A percentile compares a stretch with the other conserved stretches of the same genome.
Evolutionary conservation across 1,140 invertebrate genomes (phyloP).

Genomic region (Epicauta chinensis): DNA sequence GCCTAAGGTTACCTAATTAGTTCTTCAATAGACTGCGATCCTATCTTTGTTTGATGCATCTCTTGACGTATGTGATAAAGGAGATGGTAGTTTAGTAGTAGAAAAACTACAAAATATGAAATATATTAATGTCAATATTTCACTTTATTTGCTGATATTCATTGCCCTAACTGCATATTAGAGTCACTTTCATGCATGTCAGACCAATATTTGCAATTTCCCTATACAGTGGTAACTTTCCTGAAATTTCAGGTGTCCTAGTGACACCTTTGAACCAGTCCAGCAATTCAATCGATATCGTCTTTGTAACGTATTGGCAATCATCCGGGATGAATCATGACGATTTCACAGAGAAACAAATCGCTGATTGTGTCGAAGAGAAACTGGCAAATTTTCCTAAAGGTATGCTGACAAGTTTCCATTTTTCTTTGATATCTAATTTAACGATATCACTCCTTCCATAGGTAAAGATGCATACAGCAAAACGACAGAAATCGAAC

Average conservation of each 20-base stretch:
- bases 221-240: neutral
- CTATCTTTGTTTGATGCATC: too few species aligned
- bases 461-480: conserved; percentile 2
- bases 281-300: conserved; percentile 45
- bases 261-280: conserved; percentile 28
- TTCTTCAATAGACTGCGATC: too few species aligned
- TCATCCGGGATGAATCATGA: conserved; percentile 42
- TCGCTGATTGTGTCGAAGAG: conserved; percentile 33
- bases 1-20: too few species aligned
- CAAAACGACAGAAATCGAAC: conserved; percentile 24
- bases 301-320: conserved; percentile 52
- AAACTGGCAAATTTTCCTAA: conserved; percentile 37
- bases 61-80: too few species aligned
- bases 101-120: too few species aligned
- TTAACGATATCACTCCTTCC: neutral
- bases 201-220: too few species aligned
- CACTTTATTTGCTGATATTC: too few species aligned
- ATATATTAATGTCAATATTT: too few species aligned
- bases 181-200: too few species aligned
- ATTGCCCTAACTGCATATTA: too few species aligned
- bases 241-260: conserved; percentile 37
- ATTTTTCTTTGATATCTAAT: conserved; percentile 16
- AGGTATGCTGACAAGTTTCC: conserved; percentile 16
- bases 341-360: conserved; percentile 45
- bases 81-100: too few species aligned